Evolutionary conservation across 2,113 vertebrate genomes (phyloP).

Genomic region (Grammomys dolichurus): DNA sequence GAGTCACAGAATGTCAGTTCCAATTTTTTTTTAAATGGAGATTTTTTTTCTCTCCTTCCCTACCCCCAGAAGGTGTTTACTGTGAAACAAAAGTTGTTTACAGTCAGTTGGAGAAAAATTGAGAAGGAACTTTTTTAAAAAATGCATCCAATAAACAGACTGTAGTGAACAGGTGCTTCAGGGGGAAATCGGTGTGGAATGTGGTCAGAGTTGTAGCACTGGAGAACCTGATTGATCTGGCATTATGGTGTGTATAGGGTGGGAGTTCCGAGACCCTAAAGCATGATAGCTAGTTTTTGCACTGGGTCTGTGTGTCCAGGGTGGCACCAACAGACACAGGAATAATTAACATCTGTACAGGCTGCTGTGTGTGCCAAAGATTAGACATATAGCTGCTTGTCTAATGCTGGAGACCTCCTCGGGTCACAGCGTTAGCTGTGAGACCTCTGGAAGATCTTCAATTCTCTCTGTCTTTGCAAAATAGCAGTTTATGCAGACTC

Average conservation of each 20-base stretch:
- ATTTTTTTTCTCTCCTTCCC: not conserved
- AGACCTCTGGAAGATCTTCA: not conserved
- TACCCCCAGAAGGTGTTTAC: not conserved
- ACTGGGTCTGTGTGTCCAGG: conserved; percentile 15
- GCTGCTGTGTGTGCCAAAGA: not conserved
- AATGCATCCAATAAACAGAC: not conserved
- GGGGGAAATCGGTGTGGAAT: not conserved
- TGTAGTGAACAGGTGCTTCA: not conserved
- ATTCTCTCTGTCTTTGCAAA: conserved; percentile 10
- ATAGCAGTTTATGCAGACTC: not conserved
- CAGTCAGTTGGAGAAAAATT: not conserved
- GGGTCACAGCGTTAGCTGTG: not conserved
- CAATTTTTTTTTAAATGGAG: not conserved
- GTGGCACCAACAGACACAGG: not conserved
- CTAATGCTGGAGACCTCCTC: not conserved
- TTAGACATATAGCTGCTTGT: not conserved
- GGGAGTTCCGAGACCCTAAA: not conserved
- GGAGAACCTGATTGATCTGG: not conserved
- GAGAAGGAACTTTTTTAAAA: not conserved
- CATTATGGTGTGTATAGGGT: not conserved
- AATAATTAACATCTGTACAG: conserved; percentile 27
- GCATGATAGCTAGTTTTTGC: not conserved
- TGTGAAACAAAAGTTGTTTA: not conserved
- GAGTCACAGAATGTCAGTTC: not conserved
- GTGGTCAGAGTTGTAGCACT: not conserved